A percentile compares a stretch with the other conserved stretches of the same genome.
Conservation (phyloP, 2,888 invertebrate species). For the Octonoba sinensis region DNA sequence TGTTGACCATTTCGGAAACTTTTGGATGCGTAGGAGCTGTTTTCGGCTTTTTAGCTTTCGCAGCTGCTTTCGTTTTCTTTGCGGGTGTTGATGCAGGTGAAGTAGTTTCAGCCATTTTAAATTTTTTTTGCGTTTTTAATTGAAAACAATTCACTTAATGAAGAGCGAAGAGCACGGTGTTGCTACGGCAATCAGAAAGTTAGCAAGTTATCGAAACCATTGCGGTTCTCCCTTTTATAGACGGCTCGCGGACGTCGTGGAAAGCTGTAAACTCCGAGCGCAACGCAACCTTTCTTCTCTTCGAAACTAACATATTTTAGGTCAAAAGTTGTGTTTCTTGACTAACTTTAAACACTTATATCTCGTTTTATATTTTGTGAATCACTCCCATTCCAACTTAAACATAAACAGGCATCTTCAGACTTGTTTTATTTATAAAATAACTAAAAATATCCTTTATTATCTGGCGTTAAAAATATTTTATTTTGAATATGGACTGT, state of each 20-base stretch:
- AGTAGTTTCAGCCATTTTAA: constrained; percentile 39
- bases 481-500: constrained; percentile 8
- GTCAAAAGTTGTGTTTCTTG: constrained; percentile 56
- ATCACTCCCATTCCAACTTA: constrained; percentile 1
- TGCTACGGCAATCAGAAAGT: neutral
- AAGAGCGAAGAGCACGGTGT: neutral
- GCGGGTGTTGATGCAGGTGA: neutral
- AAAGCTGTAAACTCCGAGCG: constrained; percentile 57
- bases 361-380: constrained; percentile 7
- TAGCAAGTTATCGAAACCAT: no score
- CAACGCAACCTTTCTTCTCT: constrained; percentile 21
- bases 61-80: constrained; percentile 37
- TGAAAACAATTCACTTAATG: neutral
- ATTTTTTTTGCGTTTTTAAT: neutral
- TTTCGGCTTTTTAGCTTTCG: constrained; percentile 56
- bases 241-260: constrained; percentile 52
- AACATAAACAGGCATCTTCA: constrained; percentile 14
- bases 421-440: no score
- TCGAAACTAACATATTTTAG: constrained; percentile 37
- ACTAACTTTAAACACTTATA: constrained; percentile 31
- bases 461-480: constrained; percentile 8
- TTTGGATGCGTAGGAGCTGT: constrained; percentile 75
- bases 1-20: constrained; percentile 76
- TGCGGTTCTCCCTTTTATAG: constrained; percentile 20
- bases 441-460: no score